Conservation (phyloP, 1,140 invertebrate genomes). For the Drosophila trapezifrons region DNA sequence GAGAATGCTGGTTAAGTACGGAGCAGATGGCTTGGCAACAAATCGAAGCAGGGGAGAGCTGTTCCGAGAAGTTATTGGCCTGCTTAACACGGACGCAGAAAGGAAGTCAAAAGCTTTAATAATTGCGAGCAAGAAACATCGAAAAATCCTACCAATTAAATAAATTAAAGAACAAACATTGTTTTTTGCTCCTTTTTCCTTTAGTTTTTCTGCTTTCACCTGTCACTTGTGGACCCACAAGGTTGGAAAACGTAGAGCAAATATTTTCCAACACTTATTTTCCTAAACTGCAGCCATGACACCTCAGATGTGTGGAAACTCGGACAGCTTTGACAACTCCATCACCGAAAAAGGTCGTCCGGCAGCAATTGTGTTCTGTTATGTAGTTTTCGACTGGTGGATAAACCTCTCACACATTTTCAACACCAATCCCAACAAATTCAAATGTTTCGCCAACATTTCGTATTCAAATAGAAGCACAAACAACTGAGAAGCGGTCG, state of each 20-base stretch:
- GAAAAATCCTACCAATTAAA: too few relatives aligned
- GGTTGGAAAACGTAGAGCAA: not conserved
- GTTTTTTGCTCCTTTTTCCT: too few relatives aligned
- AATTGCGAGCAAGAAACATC: too few relatives aligned
- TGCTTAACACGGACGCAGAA: not conserved
- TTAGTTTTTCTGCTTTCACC: too few relatives aligned
- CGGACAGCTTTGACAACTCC: constrained; percentile 47
- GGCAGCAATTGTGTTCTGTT: constrained; percentile 53
- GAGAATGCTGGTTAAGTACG: constrained; percentile 28
- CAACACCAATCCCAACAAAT: constrained; percentile 76
- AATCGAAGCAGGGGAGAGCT: not conserved
- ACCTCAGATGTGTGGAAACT: not conserved
- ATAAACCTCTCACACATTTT: constrained; percentile 75
- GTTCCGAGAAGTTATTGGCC: not conserved
- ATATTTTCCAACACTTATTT: not conserved
- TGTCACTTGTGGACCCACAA: too few relatives aligned
- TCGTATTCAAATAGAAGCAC: constrained; percentile 46
- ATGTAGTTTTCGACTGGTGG: constrained; percentile 75
- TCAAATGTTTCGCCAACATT: constrained; percentile 71
- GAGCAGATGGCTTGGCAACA: constrained; percentile 30
- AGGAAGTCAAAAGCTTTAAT: too few relatives aligned
- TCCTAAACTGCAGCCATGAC: constrained; percentile 5
- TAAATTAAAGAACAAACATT: too few relatives aligned
- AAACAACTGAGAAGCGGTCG: constrained; percentile 58
- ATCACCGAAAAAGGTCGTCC: constrained; percentile 14